A percentile compares a stretch with the other conserved stretches of the same genome.
Conservation (phyloP, 2,888 invertebrate genomes). For the Ophraella communa region DNA sequence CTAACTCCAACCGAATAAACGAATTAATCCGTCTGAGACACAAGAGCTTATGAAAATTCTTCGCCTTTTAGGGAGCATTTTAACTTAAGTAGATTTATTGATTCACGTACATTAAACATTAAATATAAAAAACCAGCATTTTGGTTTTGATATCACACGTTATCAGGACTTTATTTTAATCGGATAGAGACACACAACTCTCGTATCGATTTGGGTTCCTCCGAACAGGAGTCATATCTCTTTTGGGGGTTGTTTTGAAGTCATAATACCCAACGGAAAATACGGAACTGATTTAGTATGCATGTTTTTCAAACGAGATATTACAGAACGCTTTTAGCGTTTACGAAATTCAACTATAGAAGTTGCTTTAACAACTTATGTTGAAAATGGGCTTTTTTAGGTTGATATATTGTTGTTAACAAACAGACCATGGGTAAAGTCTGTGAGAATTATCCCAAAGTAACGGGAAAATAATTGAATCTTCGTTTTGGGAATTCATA, state of each 20-base stretch:
- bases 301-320: slow-evolving; percentile 26
- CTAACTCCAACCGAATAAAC: too few species aligned
- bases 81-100: too few species aligned
- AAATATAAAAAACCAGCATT: too few species aligned
- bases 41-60: too few species aligned
- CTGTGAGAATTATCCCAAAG: too few species aligned
- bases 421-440: slow-evolving; percentile 7
- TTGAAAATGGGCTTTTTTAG: slow-evolving; percentile 14
- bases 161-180: background rate
- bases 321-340: slow-evolving; percentile 27
- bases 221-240: slow-evolving; percentile 28
- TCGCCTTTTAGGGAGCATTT: too few species aligned
- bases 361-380: slow-evolving; percentile 17
- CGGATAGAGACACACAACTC: background rate
- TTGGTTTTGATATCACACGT: too few species aligned
- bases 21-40: too few species aligned
- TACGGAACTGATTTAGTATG: slow-evolving; percentile 25
- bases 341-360: slow-evolving; percentile 24
- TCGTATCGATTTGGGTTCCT: slow-evolving; percentile 26
- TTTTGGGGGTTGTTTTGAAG: slow-evolving; percentile 28
- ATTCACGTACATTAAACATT: too few species aligned
- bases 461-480: too few species aligned
- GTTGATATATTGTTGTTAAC: slow-evolving; percentile 10
- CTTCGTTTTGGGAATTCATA: too few species aligned
- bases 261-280: slow-evolving; percentile 28